Percentiles rank a stretch among this genome's conserved stretches.
phyloP scores from a whole-genome alignment of 2,888 invertebrate species.

The Napeogenes sylphis region DNA sequence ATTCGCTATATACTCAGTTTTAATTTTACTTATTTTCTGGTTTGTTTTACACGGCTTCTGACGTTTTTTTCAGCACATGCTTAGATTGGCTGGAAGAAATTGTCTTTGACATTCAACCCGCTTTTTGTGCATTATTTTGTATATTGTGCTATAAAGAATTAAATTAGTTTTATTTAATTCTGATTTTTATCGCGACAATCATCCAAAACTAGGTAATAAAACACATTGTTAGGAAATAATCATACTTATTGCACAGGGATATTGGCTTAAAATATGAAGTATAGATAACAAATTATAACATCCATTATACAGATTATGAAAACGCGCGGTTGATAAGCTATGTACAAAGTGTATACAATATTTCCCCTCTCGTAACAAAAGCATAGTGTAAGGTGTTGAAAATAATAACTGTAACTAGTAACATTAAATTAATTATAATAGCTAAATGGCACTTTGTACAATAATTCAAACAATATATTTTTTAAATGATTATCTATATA shows the following conservation, averaged over 20 bases:
- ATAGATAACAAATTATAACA: constrained; percentile 49
- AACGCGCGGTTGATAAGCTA: not conserved
- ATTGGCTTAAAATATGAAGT: constrained; percentile 57
- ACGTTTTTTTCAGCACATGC: too few relatives aligned
- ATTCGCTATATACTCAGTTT: too few relatives aligned
- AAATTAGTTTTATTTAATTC: too few relatives aligned
- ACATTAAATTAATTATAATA: not conserved
- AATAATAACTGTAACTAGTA: not conserved
- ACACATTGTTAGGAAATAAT: constrained; percentile 48
- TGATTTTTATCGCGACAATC: too few relatives aligned
- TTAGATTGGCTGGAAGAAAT: too few relatives aligned
- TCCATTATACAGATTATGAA: constrained; percentile 36
- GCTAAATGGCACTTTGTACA: not conserved
- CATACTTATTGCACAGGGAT: constrained; percentile 71
- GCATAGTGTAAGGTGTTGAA: too few relatives aligned
- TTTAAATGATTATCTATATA: not conserved
- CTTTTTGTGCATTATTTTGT: too few relatives aligned
- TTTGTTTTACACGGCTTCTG: too few relatives aligned
- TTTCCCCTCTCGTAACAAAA: too few relatives aligned
- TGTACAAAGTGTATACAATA: not conserved
- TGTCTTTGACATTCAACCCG: too few relatives aligned
- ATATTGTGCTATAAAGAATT: too few relatives aligned
- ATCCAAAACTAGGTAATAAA: constrained; percentile 25
- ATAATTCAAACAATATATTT: not conserved
- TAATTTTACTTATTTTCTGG: too few relatives aligned